These are phyloP conservation scores for Belonocnema kinseyi DNA, from an alignment of 1,140 invertebrate genomes.

Conservation along the genomic window DNA sequence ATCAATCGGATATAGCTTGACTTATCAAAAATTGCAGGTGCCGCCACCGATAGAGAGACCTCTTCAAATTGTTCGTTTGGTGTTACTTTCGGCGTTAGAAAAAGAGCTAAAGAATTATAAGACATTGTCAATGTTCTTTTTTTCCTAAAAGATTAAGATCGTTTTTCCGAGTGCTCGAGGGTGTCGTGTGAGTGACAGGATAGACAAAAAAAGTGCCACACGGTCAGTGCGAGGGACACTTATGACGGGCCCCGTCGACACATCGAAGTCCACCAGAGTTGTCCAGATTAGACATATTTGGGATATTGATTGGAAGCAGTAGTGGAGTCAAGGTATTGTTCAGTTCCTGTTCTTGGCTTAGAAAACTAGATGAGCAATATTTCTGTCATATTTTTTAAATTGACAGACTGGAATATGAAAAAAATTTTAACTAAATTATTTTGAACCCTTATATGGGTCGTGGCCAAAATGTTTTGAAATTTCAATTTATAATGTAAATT, in stretches of 20 bases:
- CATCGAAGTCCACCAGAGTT: constrained; percentile 57
- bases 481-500: too few species aligned
- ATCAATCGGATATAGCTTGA: background rate
- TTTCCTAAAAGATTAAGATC: background rate
- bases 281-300: constrained; percentile 65
- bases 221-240: constrained; percentile 54
- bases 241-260: constrained; percentile 65
- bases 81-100: background rate
- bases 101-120: background rate
- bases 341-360: too few species aligned
- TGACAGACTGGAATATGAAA: too few species aligned
- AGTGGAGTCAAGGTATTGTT: constrained; percentile 57
- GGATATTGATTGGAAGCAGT: constrained; percentile 70
- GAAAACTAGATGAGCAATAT: too few species aligned
- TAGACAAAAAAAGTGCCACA: background rate
- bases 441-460: too few species aligned
- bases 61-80: too few species aligned
- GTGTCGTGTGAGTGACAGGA: constrained; percentile 1
- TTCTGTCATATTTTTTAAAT: too few species aligned
- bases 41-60: background rate
- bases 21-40: background rate
- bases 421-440: too few species aligned
- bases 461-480: too few species aligned
- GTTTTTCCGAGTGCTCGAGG: background rate
- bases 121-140: background rate